A percentile compares a stretch with the other conserved stretches of the same genome.
Conservation (phyloP, 2,888 invertebrate genomes). For the Phalera bucephala region DNA sequence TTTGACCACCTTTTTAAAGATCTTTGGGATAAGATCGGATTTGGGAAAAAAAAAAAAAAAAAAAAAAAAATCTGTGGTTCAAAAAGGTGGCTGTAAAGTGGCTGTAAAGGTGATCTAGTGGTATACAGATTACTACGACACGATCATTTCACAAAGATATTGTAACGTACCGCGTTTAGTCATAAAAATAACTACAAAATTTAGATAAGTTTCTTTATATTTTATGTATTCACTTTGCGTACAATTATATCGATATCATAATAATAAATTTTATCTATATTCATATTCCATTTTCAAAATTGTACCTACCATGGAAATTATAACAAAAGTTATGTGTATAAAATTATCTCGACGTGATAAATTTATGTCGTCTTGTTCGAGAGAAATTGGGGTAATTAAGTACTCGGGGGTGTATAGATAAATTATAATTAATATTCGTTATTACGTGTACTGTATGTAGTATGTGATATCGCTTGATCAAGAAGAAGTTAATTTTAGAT, state of each 20-base stretch:
- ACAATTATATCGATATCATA: neutral
- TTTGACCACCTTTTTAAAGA: no score
- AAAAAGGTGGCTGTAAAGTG: no score
- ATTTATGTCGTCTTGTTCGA: slow-evolving; percentile 12
- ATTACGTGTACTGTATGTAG: slow-evolving; percentile 3
- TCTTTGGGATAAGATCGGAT: no score
- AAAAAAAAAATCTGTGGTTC: no score
- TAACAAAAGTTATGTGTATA: slow-evolving; percentile 7
- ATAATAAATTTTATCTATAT: slow-evolving; percentile 1
- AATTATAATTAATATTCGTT: slow-evolving; percentile 32
- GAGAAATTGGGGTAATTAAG: slow-evolving; percentile 30
- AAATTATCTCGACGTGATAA: slow-evolving; percentile 11
- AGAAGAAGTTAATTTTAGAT: slow-evolving; percentile 11
- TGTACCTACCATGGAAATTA: slow-evolving; percentile 10
- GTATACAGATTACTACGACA: no score
- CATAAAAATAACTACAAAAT: no score
- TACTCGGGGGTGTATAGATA: slow-evolving; percentile 26
- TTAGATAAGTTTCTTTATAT: no score
- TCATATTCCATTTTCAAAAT: slow-evolving; percentile 1
- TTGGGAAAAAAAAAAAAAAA: no score
- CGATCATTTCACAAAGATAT: no score
- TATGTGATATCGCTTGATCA: slow-evolving; percentile 15
- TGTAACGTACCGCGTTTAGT: no score
- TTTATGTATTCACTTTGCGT: no score
- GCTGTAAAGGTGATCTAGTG: no score